These are phyloP conservation scores for Drosophila athabasca DNA, from an alignment of 1,140 invertebrate genomes.

Conservation along the genomic window DNA sequence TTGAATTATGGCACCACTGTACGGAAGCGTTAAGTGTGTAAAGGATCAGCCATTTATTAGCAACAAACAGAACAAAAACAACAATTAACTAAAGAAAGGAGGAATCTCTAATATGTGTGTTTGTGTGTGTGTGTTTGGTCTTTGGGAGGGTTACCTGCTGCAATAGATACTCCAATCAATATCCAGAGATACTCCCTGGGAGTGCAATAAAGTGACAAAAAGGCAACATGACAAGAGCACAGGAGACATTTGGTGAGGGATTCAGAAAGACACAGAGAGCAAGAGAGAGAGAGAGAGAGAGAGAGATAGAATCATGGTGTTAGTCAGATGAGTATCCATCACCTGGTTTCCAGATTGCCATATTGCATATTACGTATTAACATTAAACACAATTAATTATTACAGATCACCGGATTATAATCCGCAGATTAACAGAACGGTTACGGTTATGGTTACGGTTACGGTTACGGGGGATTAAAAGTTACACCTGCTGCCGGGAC, in stretches of 20 bases:
- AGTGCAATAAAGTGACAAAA: too few relatives aligned
- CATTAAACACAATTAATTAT: too few relatives aligned
- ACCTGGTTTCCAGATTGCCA: constrained; percentile 9
- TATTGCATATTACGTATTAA: not conserved
- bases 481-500: constrained; percentile 62
- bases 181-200: too few relatives aligned
- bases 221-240: too few relatives aligned
- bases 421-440: too few relatives aligned
- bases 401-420: not conserved
- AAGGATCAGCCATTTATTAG: constrained; percentile 42
- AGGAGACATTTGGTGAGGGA: too few relatives aligned
- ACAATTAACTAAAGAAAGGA: constrained; percentile 11
- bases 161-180: too few relatives aligned
- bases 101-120: too few relatives aligned
- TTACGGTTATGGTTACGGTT: too few relatives aligned
- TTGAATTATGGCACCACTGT: constrained; percentile 40
- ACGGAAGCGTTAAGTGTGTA: constrained; percentile 13
- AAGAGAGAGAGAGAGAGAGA: constrained; percentile 14
- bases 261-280: too few relatives aligned
- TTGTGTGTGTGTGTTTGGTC: too few relatives aligned
- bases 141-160: too few relatives aligned
- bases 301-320: constrained; percentile 15
- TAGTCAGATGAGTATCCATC: constrained; percentile 30
- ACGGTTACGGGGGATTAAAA: constrained; percentile 30
- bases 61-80: constrained; percentile 20